These are phyloP conservation scores for Hyles euphorbiae DNA, from an alignment of 1,140 invertebrate species.

Conservation along the genomic window DNA sequence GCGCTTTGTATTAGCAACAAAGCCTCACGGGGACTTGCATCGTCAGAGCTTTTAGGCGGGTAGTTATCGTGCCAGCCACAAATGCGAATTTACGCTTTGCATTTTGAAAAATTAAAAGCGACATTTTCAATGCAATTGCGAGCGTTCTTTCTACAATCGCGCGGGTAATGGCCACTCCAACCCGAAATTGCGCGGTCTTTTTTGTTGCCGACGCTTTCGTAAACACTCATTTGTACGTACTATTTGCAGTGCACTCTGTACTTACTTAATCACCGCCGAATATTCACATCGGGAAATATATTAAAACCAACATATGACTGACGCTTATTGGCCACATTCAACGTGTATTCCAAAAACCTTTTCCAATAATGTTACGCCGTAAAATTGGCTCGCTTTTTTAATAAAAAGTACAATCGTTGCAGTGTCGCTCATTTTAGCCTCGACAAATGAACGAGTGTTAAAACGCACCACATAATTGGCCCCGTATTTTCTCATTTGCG, in stretches of 20 bases:
- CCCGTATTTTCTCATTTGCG: background rate
- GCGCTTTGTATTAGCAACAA: constrained; percentile 59
- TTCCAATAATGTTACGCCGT: too few relatives aligned
- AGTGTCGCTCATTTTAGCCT: too few relatives aligned
- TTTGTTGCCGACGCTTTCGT: constrained; percentile 49
- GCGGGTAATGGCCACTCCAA: constrained; percentile 66
- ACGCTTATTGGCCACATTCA: too few relatives aligned
- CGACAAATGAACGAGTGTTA: too few relatives aligned
- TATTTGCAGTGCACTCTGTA: constrained; percentile 31
- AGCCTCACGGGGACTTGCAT: constrained; percentile 45
- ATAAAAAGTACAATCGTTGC: constrained; percentile 8
- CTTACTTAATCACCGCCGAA: constrained; percentile 23
- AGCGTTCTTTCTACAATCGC: constrained; percentile 53
- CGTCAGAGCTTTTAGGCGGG: constrained; percentile 56
- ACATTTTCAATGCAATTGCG: constrained; percentile 67
- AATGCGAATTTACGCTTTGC: constrained; percentile 64
- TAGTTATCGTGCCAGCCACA: constrained; percentile 54
- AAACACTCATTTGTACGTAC: constrained; percentile 49
- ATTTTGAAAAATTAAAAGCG: constrained; percentile 68
- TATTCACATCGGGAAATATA: too few relatives aligned
- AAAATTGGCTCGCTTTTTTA: background rate
- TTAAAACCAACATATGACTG: too few relatives aligned
- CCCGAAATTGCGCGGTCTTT: constrained; percentile 50
- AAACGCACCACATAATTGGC: too few relatives aligned
- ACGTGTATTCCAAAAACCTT: too few relatives aligned